Conservation (phyloP, 2,113 vertebrate genomes). For the zebrafish (Danio rerio) region DNA sequence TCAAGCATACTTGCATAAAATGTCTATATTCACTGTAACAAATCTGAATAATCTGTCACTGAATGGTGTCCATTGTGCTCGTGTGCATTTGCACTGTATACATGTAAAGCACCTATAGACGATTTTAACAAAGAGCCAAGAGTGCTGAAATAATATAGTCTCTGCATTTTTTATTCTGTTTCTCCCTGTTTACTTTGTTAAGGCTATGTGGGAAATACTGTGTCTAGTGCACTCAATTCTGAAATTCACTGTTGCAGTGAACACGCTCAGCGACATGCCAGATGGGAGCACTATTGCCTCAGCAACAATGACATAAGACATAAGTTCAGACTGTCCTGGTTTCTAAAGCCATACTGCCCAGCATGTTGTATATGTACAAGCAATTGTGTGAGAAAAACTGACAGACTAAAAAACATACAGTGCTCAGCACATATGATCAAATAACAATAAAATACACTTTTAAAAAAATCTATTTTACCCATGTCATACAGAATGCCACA, state of each 20-base stretch:
- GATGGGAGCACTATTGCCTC: slow-evolving; percentile 5
- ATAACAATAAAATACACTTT: not conserved
- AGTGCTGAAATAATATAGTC: slow-evolving; percentile 39
- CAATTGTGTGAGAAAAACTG: not conserved
- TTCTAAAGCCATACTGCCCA: slow-evolving; percentile 18
- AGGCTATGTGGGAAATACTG: not conserved
- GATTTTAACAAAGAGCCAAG: slow-evolving; percentile 53
- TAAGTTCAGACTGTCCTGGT: slow-evolving; percentile 23
- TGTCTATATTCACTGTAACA: slow-evolving; percentile 72
- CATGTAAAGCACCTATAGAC: slow-evolving; percentile 50
- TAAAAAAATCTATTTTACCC: not conserved
- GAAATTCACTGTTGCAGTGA: slow-evolving; percentile 23
- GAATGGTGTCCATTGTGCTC: slow-evolving; percentile 73
- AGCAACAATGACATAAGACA: slow-evolving; percentile 33
- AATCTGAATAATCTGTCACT: slow-evolving; percentile 66
- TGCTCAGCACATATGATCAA: not conserved
- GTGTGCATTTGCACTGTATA: slow-evolving; percentile 73
- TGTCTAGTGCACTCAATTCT: not conserved
- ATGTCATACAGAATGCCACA: not conserved
- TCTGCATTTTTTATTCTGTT: not conserved
- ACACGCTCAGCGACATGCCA: slow-evolving; percentile 35
- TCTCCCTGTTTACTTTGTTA: not conserved
- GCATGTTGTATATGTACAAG: not conserved
- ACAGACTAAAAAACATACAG: not conserved
- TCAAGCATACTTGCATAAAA: slow-evolving; percentile 55